Base-by-base conservation (phyloP, 2,797 vertebrate species). In the Anas bernieri region DNA sequence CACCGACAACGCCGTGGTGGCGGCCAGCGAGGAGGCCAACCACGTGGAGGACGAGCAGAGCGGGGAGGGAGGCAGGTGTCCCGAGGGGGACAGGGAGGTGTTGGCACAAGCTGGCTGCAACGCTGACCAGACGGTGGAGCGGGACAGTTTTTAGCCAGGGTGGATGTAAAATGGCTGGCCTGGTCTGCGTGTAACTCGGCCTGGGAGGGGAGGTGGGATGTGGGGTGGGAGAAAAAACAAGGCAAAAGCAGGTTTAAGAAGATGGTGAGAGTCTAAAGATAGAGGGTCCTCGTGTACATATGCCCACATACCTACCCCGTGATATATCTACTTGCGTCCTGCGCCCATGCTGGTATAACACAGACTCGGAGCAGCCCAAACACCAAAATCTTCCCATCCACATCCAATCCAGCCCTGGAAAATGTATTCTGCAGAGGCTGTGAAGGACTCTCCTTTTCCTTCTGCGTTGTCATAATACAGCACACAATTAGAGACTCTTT, bases 101-200 rank as follows among this genome's bases (percentile, higher is more conserved):
- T 35, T 48, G 39, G 77, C 82, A 82, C 89, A 45, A 70, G 94
- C 79, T 0, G 8, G 86, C 55, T 87, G 95, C 72, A 92, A 56
- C 0, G 2, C 83, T 48, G 93, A 93, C n/a, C 94, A 94, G 79
- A 79, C 5, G 3, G 95, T 96, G 55, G 92, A 96, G 90, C 94
- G 91, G 86, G 94, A 97, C 83, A 96, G 94, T 48, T 97, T 97
- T 88, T 97, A 97, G 92, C 37, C 37, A 35, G 61, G 82, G 56
- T 41, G 56, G 75, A 87, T 56, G 59, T 79, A 39, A 58, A 58
- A 58, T 92, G 90, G 78, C n/a, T 35, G 75, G 84, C 83, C 84
- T 83, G 68, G 59, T 35, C 70, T 54, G 77, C 41, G 31, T 39
- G 75, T 45, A 83, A 64, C n/a, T 93, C 68, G 54, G 86, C 4